A percentile compares a stretch with the other conserved stretches of the same genome.
Evolutionary conservation across 2,888 invertebrate genomes (phyloP).

Genomic region (Thera britannica): DNA sequence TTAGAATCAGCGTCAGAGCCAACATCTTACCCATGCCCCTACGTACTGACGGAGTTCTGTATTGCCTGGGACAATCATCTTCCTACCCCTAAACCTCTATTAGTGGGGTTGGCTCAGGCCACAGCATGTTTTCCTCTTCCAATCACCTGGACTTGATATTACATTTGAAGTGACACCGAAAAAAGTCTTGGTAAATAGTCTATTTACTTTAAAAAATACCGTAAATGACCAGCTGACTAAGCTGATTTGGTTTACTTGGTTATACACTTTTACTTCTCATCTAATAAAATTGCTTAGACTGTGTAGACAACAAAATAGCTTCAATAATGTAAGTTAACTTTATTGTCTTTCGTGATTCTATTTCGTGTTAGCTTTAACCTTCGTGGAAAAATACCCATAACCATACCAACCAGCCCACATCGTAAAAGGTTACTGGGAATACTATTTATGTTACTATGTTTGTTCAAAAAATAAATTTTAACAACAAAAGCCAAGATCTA

Average conservation of each 20-base stretch:
- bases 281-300: background rate
- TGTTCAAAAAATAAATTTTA: background rate
- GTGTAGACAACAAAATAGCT: background rate
- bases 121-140: too few relatives aligned
- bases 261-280: background rate
- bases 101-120: too few relatives aligned
- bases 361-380: slow-evolving; percentile 27
- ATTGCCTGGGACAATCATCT: too few relatives aligned
- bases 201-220: background rate
- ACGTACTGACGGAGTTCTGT: background rate
- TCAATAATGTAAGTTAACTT: slow-evolving; percentile 9
- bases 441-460: background rate
- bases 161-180: background rate
- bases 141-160: too few relatives aligned
- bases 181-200: background rate
- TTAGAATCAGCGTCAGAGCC: background rate
- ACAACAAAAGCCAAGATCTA: background rate
- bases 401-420: slow-evolving; percentile 25
- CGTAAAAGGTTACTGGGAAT: slow-evolving; percentile 4
- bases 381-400: slow-evolving; percentile 24
- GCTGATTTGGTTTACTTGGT: background rate
- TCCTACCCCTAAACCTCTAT: too few relatives aligned
- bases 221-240: background rate
- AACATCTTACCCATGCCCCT: background rate
- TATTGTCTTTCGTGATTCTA: slow-evolving; percentile 30